Percentiles rank a stretch among this genome's conserved stretches.
These are phyloP conservation scores for Polydrusus pterygomalis DNA, from an alignment of 2,888 invertebrate genomes.

Conservation along the genomic window DNA sequence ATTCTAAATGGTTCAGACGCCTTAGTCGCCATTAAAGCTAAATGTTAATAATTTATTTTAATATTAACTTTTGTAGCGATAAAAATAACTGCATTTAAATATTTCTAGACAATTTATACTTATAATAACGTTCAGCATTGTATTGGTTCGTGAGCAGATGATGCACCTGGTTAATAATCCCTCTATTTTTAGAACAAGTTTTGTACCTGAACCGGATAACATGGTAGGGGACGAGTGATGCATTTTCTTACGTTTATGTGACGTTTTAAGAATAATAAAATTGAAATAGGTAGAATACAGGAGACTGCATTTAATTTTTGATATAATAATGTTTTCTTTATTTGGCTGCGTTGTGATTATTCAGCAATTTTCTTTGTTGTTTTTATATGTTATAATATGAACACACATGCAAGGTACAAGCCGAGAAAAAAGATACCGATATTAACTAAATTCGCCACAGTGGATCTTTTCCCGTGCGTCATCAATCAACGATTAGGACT, in stretches of 20 bases:
- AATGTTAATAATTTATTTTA: background rate
- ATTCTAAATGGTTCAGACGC: no score
- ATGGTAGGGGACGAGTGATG: conserved; percentile 8
- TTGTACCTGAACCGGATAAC: conserved; percentile 47
- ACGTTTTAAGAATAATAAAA: background rate
- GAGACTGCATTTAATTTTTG: background rate
- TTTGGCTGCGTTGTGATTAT: no score
- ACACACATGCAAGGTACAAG: no score
- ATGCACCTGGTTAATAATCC: conserved; percentile 43
- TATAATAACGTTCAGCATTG: background rate
- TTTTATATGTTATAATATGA: no score
- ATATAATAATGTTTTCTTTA: no score
- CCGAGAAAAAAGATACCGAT: no score
- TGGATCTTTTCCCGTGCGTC: no score
- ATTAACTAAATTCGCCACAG: no score
- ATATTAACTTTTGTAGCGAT: background rate
- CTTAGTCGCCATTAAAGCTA: no score
- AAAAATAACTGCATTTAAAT: background rate
- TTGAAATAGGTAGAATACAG: background rate
- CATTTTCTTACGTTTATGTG: conserved; percentile 16
- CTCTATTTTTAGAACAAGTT: conserved; percentile 55
- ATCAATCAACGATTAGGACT: no score
- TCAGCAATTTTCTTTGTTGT: background rate
- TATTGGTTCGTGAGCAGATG: conserved; percentile 16
- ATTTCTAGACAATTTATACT: background rate